Evolutionary conservation across 2,113 vertebrate species (phyloP).

Genomic region (Sprattus sprattus): DNA sequence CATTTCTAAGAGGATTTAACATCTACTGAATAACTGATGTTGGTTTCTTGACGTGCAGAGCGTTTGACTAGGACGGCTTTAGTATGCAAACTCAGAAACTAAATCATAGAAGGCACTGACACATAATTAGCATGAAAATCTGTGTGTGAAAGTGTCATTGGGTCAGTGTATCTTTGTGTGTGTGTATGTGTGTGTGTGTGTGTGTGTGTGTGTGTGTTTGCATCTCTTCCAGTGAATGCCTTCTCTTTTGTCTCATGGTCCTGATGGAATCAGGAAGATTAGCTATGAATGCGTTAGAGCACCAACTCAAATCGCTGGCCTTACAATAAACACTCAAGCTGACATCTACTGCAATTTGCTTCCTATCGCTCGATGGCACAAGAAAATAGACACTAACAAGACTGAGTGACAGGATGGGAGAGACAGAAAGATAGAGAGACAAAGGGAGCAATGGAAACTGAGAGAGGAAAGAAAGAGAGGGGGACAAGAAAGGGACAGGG

Average conservation of each 20-base stretch:
- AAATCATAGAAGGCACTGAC: not conserved
- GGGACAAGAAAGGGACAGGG: not conserved
- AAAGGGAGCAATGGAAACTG: not conserved
- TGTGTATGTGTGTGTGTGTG: not conserved
- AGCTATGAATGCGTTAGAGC: not conserved
- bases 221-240: not conserved
- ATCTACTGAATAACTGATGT: not conserved
- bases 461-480: not conserved
- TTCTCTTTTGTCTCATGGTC: not conserved
- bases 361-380: not conserved
- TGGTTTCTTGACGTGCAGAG: not conserved
- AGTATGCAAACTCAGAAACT: not conserved
- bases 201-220: not conserved
- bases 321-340: not conserved
- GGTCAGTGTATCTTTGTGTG: not conserved
- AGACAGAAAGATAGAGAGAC: not conserved
- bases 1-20: not conserved
- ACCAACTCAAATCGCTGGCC: not conserved
- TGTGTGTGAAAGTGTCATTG: not conserved
- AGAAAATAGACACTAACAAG: not conserved
- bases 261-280: constrained; percentile 5
- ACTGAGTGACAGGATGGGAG: not conserved
- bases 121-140: not conserved
- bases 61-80: not conserved
- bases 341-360: constrained; percentile 1